Evolutionary conservation across 1,140 invertebrate genomes (phyloP).

Genomic region (Spodoptera frugiperda): DNA sequence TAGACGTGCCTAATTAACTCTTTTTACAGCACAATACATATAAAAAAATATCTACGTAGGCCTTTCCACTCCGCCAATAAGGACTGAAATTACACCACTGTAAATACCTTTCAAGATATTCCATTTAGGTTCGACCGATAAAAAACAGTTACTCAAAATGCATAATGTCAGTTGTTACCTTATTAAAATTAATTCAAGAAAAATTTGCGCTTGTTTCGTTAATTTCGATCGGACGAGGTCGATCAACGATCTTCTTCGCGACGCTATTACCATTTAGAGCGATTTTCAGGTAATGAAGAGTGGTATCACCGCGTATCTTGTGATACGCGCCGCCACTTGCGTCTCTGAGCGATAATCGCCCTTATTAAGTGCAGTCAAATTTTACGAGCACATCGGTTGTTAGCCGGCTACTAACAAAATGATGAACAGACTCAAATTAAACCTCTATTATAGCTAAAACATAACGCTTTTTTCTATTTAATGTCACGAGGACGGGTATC

Average conservation of each 20-base stretch:
- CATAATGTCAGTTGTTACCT: conserved; percentile 68
- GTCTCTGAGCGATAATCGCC: conserved; percentile 69
- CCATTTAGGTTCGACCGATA: conserved; percentile 60
- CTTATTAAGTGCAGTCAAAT: conserved; percentile 83
- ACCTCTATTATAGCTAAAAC: conserved; percentile 64
- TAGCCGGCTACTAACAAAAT: conserved; percentile 74
- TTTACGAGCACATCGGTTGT: conserved; percentile 79
- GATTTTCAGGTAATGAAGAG: conserved; percentile 78
- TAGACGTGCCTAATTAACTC: conserved; percentile 52
- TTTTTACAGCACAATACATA: conserved; percentile 44
- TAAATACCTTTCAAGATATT: conserved; percentile 58
- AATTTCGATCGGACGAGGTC: conserved; percentile 63
- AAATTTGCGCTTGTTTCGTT: conserved; percentile 75
- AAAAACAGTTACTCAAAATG: conserved; percentile 64
- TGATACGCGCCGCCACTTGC: conserved; percentile 64
- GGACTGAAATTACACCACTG: conserved; percentile 53
- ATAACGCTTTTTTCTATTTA: conserved; percentile 61
- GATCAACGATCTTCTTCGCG: conserved; percentile 59
- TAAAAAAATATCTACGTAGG: conserved; percentile 46
- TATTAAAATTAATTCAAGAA: conserved; percentile 77
- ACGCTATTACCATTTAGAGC: conserved; percentile 73
- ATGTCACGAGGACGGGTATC: conserved; percentile 59
- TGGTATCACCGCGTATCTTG: conserved; percentile 63
- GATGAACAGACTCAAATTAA: conserved; percentile 70
- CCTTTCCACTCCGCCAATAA: conserved; percentile 34